A percentile compares a stretch with the other conserved stretches of the same genome.
Conservation (phyloP, 1,140 invertebrate genomes). For the Drosophila malerkotliana region DNA sequence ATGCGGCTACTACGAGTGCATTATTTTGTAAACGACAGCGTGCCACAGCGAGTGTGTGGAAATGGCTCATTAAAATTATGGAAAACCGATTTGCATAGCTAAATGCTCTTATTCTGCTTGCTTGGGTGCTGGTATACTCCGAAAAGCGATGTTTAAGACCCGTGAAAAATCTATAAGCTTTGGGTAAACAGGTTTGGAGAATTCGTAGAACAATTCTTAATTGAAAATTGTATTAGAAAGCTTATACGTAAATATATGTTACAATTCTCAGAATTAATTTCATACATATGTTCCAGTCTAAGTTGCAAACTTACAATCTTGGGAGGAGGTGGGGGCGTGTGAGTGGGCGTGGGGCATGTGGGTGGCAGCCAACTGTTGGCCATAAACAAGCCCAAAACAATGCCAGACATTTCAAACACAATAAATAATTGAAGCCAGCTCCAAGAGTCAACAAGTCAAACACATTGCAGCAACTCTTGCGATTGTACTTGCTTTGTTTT, state of each 20-base stretch:
- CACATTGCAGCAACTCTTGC: constrained; percentile 55
- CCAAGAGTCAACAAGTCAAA: constrained; percentile 77
- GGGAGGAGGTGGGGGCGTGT: constrained; percentile 12
- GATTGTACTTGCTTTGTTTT: constrained; percentile 26
- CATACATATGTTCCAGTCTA: constrained; percentile 31
- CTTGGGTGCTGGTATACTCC: background rate
- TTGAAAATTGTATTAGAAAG: background rate
- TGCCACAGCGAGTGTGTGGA: constrained; percentile 41
- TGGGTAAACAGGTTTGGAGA: background rate
- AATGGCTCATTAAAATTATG: constrained; percentile 63
- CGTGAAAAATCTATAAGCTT: background rate
- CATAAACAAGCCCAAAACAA: constrained; percentile 68
- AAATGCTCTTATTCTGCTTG: constrained; percentile 28
- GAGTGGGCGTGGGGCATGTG: constrained; percentile 25
- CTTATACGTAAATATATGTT: too few species aligned
- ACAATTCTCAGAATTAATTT: background rate
- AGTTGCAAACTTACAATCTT: constrained; percentile 8
- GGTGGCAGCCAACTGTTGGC: constrained; percentile 54
- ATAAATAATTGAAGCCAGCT: constrained; percentile 77
- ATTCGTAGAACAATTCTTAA: background rate
- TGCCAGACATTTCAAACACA: constrained; percentile 74
- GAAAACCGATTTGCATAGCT: constrained; percentile 49
- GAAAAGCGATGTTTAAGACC: constrained; percentile 4
- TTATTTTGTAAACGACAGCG: constrained; percentile 38
- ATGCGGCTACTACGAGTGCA: constrained; percentile 55